phyloP scores from a whole-genome alignment of 2,797 vertebrate species.

The Otolemur crassicaudatus region DNA sequence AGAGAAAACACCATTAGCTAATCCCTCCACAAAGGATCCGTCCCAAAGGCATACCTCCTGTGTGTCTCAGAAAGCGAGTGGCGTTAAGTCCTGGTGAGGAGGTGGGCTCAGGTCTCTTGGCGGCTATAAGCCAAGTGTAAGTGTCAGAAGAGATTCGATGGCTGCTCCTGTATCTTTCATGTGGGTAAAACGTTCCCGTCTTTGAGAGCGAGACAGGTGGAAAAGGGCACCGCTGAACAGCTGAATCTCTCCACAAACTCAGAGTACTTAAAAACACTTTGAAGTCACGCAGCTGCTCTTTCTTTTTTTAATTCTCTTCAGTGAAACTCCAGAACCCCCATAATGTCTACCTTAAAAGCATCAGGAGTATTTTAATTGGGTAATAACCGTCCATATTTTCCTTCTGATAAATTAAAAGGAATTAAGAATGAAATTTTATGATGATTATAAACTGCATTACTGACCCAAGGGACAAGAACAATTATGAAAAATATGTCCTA shows the following conservation, averaged over 20 bases:
- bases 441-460: conserved; percentile 76
- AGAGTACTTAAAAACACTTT: conserved; percentile 80
- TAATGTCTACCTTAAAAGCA: conserved; percentile 79
- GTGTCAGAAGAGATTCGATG: not conserved
- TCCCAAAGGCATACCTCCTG: not conserved
- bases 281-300: conserved; percentile 83
- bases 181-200: not conserved
- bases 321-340: conserved; percentile 63
- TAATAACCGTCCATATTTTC: conserved; percentile 78
- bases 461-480: conserved; percentile 75
- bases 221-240: conserved; percentile 66
- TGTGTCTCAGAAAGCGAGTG: not conserved
- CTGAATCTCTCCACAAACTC: conserved; percentile 73
- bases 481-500: conserved; percentile 69
- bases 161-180: conserved; percentile 13
- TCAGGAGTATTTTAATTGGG: conserved; percentile 77
- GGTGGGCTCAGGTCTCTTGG: not conserved
- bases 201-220: conserved; percentile 62
- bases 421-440: conserved; percentile 80
- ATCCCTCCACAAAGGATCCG: not conserved
- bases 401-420: conserved; percentile 78
- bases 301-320: conserved; percentile 81
- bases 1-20: not conserved
- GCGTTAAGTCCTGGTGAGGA: not conserved
- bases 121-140: not conserved